Percentiles rank a stretch among this genome's conserved stretches.
Evolutionary conservation across 2,113 vertebrate genomes (phyloP).

Genomic region (Lepus americanus): DNA sequence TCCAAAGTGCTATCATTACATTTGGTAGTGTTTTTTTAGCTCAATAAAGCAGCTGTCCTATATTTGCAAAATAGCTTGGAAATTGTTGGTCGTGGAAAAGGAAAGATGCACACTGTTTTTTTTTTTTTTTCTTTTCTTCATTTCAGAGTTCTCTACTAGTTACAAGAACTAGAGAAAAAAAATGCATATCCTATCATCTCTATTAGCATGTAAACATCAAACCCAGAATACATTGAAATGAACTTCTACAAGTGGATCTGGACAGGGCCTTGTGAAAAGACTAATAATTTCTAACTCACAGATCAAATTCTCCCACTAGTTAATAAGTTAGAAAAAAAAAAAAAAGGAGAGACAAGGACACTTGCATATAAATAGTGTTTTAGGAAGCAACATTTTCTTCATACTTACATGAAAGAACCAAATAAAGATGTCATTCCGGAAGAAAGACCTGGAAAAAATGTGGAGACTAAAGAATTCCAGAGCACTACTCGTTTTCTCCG

Average conservation of each 20-base stretch:
- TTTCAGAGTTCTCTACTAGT: conserved; percentile 70
- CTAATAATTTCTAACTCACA: conserved; percentile 29
- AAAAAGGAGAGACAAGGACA: conserved; percentile 39
- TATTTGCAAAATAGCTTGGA: conserved; percentile 85
- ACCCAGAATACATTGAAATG: conserved; percentile 60
- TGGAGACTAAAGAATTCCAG: conserved; percentile 31
- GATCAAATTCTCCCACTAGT: conserved; percentile 8
- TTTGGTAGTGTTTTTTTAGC: conserved; percentile 81
- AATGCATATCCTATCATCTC: conserved; percentile 23
- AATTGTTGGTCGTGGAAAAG: conserved; percentile 83
- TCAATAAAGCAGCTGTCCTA: conserved; percentile 88
- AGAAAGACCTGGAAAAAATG: conserved; percentile 24
- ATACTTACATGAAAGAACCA: conserved; percentile 29
- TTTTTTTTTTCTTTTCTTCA: conserved; percentile 73
- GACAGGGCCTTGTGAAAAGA: conserved; percentile 41
- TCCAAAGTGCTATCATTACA: conserved; percentile 83
- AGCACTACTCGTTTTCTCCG: not conserved
- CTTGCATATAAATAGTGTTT: conserved; percentile 32
- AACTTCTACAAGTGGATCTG: conserved; percentile 13
- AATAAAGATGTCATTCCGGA: conserved; percentile 42
- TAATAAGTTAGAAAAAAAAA: not conserved
- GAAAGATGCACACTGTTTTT: conserved; percentile 69
- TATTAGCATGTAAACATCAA: conserved; percentile 67
- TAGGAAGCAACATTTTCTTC: conserved; percentile 52
- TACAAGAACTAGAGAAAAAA: conserved; percentile 41